A percentile compares a stretch with the other conserved stretches of the same genome.
Conservation (phyloP, 2,113 vertebrate genomes). For the Chinchilla lanigera region DNA sequence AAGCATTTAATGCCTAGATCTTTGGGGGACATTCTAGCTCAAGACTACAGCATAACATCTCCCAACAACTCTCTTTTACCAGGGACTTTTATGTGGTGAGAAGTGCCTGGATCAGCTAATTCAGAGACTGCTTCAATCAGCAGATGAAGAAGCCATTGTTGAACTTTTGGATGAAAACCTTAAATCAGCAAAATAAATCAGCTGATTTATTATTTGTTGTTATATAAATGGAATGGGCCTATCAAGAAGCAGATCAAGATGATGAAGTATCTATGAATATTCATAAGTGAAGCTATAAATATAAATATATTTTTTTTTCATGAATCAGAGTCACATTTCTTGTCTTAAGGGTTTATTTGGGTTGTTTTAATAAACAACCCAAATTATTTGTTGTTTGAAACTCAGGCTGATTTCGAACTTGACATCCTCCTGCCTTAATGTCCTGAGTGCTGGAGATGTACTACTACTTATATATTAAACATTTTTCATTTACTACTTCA, state of each 20-base stretch:
- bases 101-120: conserved; percentile 91
- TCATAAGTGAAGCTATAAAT: conserved; percentile 37
- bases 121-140: conserved; percentile 86
- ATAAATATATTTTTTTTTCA: conserved; percentile 16
- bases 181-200: conserved; percentile 75
- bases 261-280: conserved; percentile 17
- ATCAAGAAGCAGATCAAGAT: conserved; percentile 4
- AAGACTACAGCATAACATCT: neutral
- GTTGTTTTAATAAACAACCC: conserved; percentile 7
- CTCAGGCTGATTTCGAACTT: neutral
- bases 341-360: conserved; percentile 37
- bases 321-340: conserved; percentile 19
- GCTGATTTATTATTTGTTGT: conserved; percentile 52
- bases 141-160: conserved; percentile 89
- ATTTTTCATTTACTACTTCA: conserved; percentile 27
- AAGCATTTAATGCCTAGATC: neutral
- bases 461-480: neutral
- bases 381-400: neutral
- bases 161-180: conserved; percentile 87
- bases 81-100: conserved; percentile 94
- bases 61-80: conserved; percentile 36
- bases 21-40: neutral
- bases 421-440: neutral
- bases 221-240: conserved; percentile 59
- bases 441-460: neutral